A percentile compares a stretch with the other conserved stretches of the same genome.
These are phyloP conservation scores for Botrylloides violaceus DNA, from an alignment of 23 tunicate species.

Conservation along the genomic window DNA sequence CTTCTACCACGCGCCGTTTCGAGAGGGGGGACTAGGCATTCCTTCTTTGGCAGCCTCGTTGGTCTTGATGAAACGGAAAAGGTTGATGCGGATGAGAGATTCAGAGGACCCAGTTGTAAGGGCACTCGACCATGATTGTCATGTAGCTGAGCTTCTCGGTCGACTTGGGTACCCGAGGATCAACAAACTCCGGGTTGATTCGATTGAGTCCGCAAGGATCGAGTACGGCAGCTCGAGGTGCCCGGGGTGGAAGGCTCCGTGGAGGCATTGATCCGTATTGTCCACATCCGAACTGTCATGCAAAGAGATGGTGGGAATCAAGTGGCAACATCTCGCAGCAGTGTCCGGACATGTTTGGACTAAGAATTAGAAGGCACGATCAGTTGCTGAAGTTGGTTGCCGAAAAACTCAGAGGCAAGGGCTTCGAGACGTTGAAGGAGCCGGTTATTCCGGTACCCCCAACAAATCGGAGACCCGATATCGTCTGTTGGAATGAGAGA, in stretches of 20 bases:
- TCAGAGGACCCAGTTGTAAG: not conserved
- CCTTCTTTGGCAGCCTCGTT: not conserved
- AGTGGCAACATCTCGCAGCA: not conserved
- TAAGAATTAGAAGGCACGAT: not conserved
- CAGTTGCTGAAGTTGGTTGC: not conserved
- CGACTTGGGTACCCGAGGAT: not conserved
- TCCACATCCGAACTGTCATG: not conserved
- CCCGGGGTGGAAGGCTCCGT: not conserved
- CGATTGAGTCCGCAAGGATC: not conserved
- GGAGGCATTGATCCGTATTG: not conserved
- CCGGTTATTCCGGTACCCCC: not conserved
- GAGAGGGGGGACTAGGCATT: conserved; percentile 8
- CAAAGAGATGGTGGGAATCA: not conserved
- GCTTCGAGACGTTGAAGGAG: not conserved
- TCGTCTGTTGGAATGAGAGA: not conserved
- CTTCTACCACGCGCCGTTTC: not conserved
- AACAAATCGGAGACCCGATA: not conserved
- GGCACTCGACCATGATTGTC: not conserved
- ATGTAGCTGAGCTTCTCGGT: not conserved
- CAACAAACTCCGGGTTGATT: not conserved
- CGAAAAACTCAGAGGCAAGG: not conserved
- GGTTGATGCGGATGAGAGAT: conserved; percentile 3
- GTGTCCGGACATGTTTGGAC: not conserved
- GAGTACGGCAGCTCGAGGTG: not conserved
- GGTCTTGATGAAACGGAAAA: not conserved